Conservation (phyloP, 2,888 invertebrate species). For the Melipona bicolor region DNA sequence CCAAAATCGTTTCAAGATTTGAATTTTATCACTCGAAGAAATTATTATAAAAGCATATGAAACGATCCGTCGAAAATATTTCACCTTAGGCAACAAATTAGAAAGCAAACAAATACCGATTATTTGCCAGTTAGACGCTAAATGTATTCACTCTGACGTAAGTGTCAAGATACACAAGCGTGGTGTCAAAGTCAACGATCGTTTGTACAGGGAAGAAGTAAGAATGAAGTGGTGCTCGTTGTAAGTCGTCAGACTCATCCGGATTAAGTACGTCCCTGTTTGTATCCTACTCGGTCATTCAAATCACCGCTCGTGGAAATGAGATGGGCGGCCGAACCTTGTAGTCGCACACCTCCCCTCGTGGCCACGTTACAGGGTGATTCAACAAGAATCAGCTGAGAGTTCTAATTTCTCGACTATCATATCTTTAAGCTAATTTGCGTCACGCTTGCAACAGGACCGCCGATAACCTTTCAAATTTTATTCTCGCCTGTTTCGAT, state of each 20-base stretch:
- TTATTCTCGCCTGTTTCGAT: neutral
- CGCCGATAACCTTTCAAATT: neutral
- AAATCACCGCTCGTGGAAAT: slow-evolving; percentile 74
- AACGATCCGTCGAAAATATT: too few relatives aligned
- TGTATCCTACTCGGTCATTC: slow-evolving; percentile 74
- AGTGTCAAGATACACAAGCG: neutral
- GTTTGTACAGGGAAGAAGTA: neutral
- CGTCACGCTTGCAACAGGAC: neutral
- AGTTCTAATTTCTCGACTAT: slow-evolving; percentile 63
- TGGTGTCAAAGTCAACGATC: neutral
- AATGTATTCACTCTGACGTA: neutral
- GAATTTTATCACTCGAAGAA: too few relatives aligned
- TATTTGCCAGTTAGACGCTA: too few relatives aligned
- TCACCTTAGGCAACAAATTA: too few relatives aligned
- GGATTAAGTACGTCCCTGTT: slow-evolving; percentile 66
- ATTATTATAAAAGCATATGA: too few relatives aligned
- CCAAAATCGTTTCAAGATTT: too few relatives aligned
- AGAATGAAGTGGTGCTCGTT: slow-evolving; percentile 21
- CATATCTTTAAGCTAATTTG: slow-evolving; percentile 52
- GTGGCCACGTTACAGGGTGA: slow-evolving; percentile 67
- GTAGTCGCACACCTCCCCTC: slow-evolving; percentile 59
- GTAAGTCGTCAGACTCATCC: slow-evolving; percentile 19
- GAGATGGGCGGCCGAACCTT: slow-evolving; percentile 63
- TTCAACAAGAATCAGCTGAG: slow-evolving; percentile 67
- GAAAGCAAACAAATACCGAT: too few relatives aligned